Conservation (phyloP, 2,113 vertebrate genomes). For the Polypterus bichir region DNA sequence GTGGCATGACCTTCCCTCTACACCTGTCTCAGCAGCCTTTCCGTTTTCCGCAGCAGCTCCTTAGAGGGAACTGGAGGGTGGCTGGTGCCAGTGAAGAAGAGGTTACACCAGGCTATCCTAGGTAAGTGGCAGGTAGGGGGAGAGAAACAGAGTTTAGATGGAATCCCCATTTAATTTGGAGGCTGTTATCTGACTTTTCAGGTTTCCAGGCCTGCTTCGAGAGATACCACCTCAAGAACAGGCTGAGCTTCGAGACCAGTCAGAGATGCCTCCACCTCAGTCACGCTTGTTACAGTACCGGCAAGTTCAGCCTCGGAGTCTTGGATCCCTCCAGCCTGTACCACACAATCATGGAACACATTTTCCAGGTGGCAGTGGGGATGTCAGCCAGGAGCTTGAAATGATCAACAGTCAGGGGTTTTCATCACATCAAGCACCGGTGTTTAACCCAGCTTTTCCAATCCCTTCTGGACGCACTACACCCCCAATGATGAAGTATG, state of each 20-base stretch:
- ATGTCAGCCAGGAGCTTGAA: slow-evolving; percentile 65
- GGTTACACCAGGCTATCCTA: slow-evolving; percentile 64
- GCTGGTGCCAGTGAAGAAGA: slow-evolving; percentile 71
- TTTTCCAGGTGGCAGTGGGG: slow-evolving; percentile 55
- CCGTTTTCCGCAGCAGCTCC: slow-evolving; percentile 74
- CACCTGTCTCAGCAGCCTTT: slow-evolving; percentile 73
- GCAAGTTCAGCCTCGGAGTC: slow-evolving; percentile 72
- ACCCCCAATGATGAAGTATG: slow-evolving; percentile 78
- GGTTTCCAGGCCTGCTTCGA: slow-evolving; percentile 84
- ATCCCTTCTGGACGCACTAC: slow-evolving; percentile 70
- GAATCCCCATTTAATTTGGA: no score
- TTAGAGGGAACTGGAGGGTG: slow-evolving; percentile 79
- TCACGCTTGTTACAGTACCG: slow-evolving; percentile 93
- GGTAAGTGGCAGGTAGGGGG: slow-evolving; percentile 38
- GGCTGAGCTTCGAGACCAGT: slow-evolving; percentile 63
- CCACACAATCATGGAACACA: slow-evolving; percentile 50
- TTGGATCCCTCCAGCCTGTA: slow-evolving; percentile 52
- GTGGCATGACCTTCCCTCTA: slow-evolving; percentile 67
- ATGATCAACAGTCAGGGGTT: slow-evolving; percentile 62
- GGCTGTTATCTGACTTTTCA: slow-evolving; percentile 23
- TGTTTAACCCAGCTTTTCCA: slow-evolving; percentile 68
- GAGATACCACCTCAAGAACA: slow-evolving; percentile 78
- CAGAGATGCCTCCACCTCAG: slow-evolving; percentile 88
- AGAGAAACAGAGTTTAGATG: no score
- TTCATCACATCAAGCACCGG: slow-evolving; percentile 65